Evolutionary conservation across 2,888 invertebrate species (phyloP).

Genomic region (Diplolepis rosae): DNA sequence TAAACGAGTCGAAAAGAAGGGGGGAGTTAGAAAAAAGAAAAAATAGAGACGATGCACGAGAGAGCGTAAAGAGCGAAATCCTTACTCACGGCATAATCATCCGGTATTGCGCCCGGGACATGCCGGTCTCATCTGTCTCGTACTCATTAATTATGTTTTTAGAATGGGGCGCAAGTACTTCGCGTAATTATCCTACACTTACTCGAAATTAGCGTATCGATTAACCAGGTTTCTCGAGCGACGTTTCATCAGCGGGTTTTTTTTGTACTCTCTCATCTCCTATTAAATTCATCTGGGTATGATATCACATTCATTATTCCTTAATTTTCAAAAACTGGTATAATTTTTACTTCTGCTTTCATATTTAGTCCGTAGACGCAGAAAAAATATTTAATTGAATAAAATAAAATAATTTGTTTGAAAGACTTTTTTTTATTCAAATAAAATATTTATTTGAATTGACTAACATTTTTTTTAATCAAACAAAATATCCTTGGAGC

Average conservation of each 20-base stretch:
- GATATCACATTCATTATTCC: not conserved
- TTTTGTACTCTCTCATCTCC: not conserved
- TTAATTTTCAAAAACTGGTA: not conserved
- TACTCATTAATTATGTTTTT: conserved; percentile 60
- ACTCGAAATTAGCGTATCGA: conserved; percentile 61
- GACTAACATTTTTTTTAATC: too few relatives aligned
- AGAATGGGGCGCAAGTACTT: conserved; percentile 45
- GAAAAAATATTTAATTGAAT: too few relatives aligned
- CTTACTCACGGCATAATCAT: conserved; percentile 41
- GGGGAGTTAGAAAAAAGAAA: conserved; percentile 34
- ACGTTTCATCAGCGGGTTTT: conserved; percentile 21
- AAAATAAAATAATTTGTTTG: too few relatives aligned
- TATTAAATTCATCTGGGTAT: not conserved
- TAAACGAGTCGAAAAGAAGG: conserved; percentile 24
- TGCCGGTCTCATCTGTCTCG: conserved; percentile 38
- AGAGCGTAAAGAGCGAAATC: not conserved
- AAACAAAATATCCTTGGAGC: too few relatives aligned
- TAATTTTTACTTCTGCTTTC: not conserved
- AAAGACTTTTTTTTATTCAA: too few relatives aligned
- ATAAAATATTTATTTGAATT: too few relatives aligned
- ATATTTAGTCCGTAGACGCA: too few relatives aligned
- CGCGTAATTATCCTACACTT: conserved; percentile 58
- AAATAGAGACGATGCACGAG: conserved; percentile 6
- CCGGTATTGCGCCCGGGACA: conserved; percentile 36
- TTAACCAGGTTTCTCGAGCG: conserved; percentile 55